These are phyloP conservation scores for Bos taurus DNA, from an alignment of 2,113 vertebrate species.

Conservation along the genomic window ARS-UCD2.0 NC_037338.1:14855001-14855500, in stretches of 20 bases:
- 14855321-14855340: not conserved
- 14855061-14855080: constrained; percentile 67
- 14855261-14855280: not conserved
- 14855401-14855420: not conserved
- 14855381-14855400: not conserved
- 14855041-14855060: constrained; percentile 60
- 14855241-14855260: constrained; percentile 36
- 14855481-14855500: not conserved
- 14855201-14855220: constrained; percentile 26
- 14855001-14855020: not conserved
- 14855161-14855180: constrained; percentile 68
- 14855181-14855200: constrained; percentile 36
- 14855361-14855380: not conserved
- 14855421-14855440: not conserved
- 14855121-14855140: constrained; percentile 60
- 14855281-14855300: not conserved
- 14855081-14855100: constrained; percentile 69
- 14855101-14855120: constrained; percentile 58
- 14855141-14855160: constrained; percentile 72
- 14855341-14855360: not conserved
- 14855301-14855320: not conserved
- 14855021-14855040: constrained; percentile 30
- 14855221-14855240: constrained; percentile 60
- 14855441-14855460: not conserved
- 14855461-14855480: not conserved